Base-by-base conservation (phyloP, 2,797 vertebrate genomes). In the Diplodus sargus region DNA sequence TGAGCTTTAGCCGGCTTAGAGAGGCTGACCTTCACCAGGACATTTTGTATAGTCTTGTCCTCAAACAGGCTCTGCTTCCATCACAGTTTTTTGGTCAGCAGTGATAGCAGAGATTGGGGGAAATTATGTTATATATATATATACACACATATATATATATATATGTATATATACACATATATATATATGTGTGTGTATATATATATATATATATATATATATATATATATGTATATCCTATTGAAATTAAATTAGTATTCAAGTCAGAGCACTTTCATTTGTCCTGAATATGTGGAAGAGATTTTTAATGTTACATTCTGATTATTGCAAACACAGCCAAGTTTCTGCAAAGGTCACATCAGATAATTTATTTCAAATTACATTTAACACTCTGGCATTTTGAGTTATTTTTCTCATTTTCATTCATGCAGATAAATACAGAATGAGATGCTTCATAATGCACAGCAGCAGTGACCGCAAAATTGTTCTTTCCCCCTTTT, bases 1-100 rank as follows among this genome's bases (percentile, higher is more conserved):
- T 2, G 20, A 48, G 70, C 66, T 84, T 75, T 28, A 69, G 17
- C 25, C 49, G 34, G 72, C 57, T 79, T 58, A 83, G 15, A 71
- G 43, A 34, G 28, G 43, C 20, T 57, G 60, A 83, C 83, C 67
- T 81, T 62, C 22, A 76, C 13, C 45, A 13, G 60, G 49, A 39
- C 34, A 3, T 73, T 78, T 76, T 47, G 15, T 22, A 28, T 49
- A 42, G 61, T 8, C 34, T 34, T 34, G 12, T 54, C 23, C 18
- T 7, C 63, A 42, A 51, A 34, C 51, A 48, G 47, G 17, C 2
- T 1, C 16, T 1, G 34, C 9, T 30, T 74, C 43, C 54, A 59
- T 49, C 28, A 5, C 22, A 20, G 12, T 11, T 13, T 25, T 60
- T 48, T 30, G 17, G 23, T 61, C 49, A 47, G 62, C 28, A 39